Percentiles rank a stretch among this genome's conserved stretches.
Evolutionary conservation across 2,888 invertebrate species (phyloP).

Genomic region (Oscheius onirici): DNA sequence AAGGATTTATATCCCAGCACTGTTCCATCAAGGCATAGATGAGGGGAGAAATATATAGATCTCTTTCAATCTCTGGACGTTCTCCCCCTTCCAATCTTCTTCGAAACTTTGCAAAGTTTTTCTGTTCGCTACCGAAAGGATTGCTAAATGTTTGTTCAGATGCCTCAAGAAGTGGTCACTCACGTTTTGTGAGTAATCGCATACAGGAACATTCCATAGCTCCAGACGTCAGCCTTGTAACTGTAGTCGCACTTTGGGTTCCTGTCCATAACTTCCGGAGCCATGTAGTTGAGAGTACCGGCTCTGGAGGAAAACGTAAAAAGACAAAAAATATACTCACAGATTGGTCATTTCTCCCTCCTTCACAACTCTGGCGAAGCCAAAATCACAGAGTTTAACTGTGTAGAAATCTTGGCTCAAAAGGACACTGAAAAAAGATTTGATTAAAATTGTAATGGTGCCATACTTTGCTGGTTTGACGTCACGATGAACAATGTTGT

Average conservation of each 20-base stretch:
- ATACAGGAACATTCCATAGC: constrained; percentile 13
- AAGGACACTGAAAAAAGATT: neutral
- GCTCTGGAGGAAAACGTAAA: neutral
- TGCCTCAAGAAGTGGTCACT: too few relatives aligned
- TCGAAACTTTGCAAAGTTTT: too few relatives aligned
- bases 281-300: neutral
- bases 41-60: too few relatives aligned
- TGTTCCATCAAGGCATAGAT: too few relatives aligned
- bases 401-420: neutral
- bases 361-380: neutral
- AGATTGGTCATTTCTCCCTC: neutral
- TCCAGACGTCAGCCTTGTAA: constrained; percentile 18
- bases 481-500: neutral
- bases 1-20: too few relatives aligned
- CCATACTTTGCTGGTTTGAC: neutral
- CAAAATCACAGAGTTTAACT: neutral
- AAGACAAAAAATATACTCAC: neutral
- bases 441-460: neutral
- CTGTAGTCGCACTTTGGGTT: neutral
- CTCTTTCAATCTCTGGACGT: too few relatives aligned
- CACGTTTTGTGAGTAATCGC: neutral
- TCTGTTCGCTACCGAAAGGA: too few relatives aligned
- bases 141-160: too few relatives aligned
- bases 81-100: too few relatives aligned
- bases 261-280: constrained; percentile 1